phyloP scores from a whole-genome alignment of 2,113 vertebrate genomes.

The Ammodytes dubius region DNA sequence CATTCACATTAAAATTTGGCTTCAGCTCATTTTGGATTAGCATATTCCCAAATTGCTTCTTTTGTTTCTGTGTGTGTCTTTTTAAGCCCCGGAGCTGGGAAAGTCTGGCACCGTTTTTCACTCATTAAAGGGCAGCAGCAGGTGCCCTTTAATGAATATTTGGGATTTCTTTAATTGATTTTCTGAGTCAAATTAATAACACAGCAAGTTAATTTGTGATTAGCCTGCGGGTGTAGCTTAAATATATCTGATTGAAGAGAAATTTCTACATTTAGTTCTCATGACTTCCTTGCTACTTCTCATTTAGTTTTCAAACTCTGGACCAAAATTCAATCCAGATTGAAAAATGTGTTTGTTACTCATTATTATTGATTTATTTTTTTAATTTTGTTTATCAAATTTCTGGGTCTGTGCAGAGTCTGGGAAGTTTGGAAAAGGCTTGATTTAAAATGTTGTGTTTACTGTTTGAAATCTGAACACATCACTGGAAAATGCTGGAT shows the following conservation, averaged over 20 bases:
- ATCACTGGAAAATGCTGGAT: no score
- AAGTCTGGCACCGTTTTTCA: slow-evolving; percentile 37
- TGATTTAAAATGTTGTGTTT: no score
- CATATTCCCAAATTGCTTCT: slow-evolving; percentile 48
- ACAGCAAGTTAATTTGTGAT: slow-evolving; percentile 58
- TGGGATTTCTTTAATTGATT: slow-evolving; percentile 72
- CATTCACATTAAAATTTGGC: slow-evolving; percentile 29
- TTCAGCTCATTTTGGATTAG: slow-evolving; percentile 52
- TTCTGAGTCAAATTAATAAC: slow-evolving; percentile 65
- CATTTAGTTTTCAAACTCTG: slow-evolving; percentile 39
- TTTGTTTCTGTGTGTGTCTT: slow-evolving; percentile 28
- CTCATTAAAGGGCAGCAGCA: slow-evolving; percentile 20
- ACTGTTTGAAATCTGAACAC: no score
- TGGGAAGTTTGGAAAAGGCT: no score
- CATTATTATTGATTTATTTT: background rate
- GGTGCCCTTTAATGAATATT: slow-evolving; percentile 58
- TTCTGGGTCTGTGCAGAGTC: background rate
- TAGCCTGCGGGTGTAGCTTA: slow-evolving; percentile 44
- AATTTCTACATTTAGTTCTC: slow-evolving; percentile 39
- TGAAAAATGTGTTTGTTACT: slow-evolving; percentile 15
- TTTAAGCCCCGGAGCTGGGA: slow-evolving; percentile 30
- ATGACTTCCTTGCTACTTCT: slow-evolving; percentile 31
- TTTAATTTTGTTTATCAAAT: background rate
- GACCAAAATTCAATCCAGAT: slow-evolving; percentile 52
- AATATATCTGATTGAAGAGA: slow-evolving; percentile 45